A percentile compares a stretch with the other conserved stretches of the same genome.
Evolutionary conservation across 2,888 invertebrate genomes (phyloP).

Genomic region (Halocaridina rubra): DNA sequence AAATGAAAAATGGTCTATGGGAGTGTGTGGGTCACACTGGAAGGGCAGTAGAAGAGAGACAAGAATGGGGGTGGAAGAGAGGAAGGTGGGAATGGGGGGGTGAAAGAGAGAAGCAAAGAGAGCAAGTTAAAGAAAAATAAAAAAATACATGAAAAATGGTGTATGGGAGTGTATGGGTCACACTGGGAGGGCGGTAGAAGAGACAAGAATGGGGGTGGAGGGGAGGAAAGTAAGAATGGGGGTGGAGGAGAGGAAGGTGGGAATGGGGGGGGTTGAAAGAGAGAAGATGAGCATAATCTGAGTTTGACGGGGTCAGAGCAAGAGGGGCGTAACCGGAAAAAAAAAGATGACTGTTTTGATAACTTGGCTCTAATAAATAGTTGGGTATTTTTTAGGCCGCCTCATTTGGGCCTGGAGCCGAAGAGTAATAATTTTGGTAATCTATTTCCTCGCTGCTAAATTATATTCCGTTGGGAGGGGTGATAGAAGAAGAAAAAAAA

Average conservation of each 20-base stretch:
- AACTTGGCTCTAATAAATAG: constrained; percentile 25
- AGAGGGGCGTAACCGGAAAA: background rate
- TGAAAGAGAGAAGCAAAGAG: background rate
- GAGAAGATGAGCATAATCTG: background rate
- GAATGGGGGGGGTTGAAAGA: too few relatives aligned
- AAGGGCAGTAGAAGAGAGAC: too few relatives aligned
- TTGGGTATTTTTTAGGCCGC: constrained; percentile 28
- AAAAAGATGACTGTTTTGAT: constrained; percentile 28
- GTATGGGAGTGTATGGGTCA: too few relatives aligned
- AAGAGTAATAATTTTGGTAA: constrained; percentile 26
- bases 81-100: background rate
- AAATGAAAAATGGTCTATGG: too few relatives aligned
- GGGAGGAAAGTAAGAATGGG: background rate
- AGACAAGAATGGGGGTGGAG: background rate
- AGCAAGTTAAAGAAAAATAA: background rate
- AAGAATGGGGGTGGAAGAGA: background rate
- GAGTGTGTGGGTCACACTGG: too few relatives aligned
- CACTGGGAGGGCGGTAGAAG: background rate
- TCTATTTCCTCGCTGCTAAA: constrained; percentile 18
- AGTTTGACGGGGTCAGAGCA: background rate
- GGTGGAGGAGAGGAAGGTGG: background rate
- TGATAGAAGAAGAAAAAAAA: background rate
- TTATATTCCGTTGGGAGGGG: background rate
- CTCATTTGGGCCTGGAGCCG: constrained; percentile 39
- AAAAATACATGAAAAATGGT: background rate